A percentile compares a stretch with the other conserved stretches of the same genome.
phyloP scores from a whole-genome alignment of 1,140 invertebrate genomes.

The Coboldia fuscipes region DNA sequence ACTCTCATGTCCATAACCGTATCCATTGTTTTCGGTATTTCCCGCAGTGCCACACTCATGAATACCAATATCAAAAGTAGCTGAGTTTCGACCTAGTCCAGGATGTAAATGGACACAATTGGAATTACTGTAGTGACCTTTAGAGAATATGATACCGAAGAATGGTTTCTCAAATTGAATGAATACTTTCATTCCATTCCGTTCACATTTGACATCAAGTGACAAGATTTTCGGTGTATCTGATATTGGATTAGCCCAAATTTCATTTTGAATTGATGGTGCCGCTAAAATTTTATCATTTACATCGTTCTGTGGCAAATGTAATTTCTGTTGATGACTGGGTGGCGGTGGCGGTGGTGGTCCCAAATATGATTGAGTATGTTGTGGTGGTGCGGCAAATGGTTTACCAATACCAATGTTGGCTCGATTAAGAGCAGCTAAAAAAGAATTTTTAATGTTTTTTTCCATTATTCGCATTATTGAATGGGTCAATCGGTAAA shows the following conservation, averaged over 20 bases:
- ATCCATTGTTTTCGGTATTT: slow-evolving; percentile 71
- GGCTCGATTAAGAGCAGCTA: slow-evolving; percentile 23
- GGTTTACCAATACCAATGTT: slow-evolving; percentile 24
- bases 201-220: slow-evolving; percentile 84
- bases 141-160: slow-evolving; percentile 84
- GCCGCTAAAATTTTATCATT: slow-evolving; percentile 11
- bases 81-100: slow-evolving; percentile 59
- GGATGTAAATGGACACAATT: slow-evolving; percentile 82
- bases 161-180: slow-evolving; percentile 86
- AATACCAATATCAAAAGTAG: slow-evolving; percentile 78
- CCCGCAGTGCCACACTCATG: slow-evolving; percentile 80
- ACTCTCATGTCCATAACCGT: slow-evolving; percentile 59
- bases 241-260: slow-evolving; percentile 55
- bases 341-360: slow-evolving; percentile 32
- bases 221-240: slow-evolving; percentile 84
- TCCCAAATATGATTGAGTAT: slow-evolving; percentile 40
- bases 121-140: slow-evolving; percentile 77
- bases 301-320: slow-evolving; percentile 3
- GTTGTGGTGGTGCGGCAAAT: slow-evolving; percentile 25
- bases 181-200: slow-evolving; percentile 81
- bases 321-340: slow-evolving; percentile 2
- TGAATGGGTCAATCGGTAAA: no score
- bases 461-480: no score
- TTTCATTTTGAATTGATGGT: slow-evolving; percentile 34
- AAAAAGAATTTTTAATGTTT: neutral